phyloP scores from a whole-genome alignment of 2,113 vertebrate genomes.

The Mus spicilegus region DNA sequence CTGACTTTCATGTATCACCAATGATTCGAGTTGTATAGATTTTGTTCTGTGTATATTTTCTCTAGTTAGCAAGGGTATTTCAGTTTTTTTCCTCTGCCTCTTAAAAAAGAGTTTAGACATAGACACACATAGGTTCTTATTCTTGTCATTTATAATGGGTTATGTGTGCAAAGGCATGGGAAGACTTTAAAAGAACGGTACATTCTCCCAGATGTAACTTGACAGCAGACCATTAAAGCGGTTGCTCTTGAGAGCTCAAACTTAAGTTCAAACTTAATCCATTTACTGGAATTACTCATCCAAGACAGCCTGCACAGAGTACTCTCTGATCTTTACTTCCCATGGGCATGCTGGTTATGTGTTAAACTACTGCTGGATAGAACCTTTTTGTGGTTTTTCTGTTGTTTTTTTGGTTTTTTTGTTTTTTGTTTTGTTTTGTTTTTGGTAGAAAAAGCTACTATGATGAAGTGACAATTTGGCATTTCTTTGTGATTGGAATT shows the following conservation, averaged over 20 bases:
- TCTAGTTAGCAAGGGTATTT: constrained; percentile 13
- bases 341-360: background rate
- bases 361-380: constrained; percentile 12
- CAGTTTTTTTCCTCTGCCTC: constrained; percentile 15
- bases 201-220: constrained; percentile 25
- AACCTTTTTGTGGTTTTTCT: background rate
- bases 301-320: constrained; percentile 27
- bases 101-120: constrained; percentile 6
- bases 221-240: background rate
- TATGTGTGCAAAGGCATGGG: background rate
- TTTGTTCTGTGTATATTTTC: constrained; percentile 22
- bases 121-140: background rate
- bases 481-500: constrained; percentile 38
- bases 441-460: constrained; percentile 35
- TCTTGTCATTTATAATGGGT: constrained; percentile 41
- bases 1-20: constrained; percentile 4
- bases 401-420: too few relatives aligned
- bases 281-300: constrained; percentile 32
- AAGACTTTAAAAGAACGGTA: constrained; percentile 54
- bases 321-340: background rate
- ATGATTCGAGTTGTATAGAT: background rate
- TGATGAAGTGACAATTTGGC: background rate
- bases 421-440: background rate
- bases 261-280: constrained; percentile 54
- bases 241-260: background rate